Evolutionary conservation across 2,888 invertebrate species (phyloP), one percentile per base, ranked within the genome.

Genomic region (Cosmia trapezina): DNA sequence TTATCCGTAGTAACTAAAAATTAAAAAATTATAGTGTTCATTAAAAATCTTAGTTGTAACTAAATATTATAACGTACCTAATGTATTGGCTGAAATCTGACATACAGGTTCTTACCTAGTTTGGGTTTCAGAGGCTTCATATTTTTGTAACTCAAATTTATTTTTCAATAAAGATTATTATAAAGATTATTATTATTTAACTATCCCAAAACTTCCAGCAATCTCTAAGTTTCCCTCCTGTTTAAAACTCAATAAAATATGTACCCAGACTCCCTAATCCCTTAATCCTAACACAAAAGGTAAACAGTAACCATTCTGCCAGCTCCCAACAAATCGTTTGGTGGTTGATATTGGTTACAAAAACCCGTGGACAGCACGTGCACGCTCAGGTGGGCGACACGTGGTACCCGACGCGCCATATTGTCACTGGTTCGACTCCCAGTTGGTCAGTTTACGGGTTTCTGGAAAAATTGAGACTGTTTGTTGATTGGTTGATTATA

Each of bases 361-460:
- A 85, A 84, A 83, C 65, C 66, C 73, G 17, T 67, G 72, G 70
- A 64, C 76, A 88, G 91, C 92, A 92, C 92, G 92, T 92, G 93
- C 89, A 83, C 56, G 84, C 86, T 93, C 93, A 93, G 93, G 93
- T 92, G 92, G 83, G 80, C 87, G 90, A 87, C 93, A 91, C 94
- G 94, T 91, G 93, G 90, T 91, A 93, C 94, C 94, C 90, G 92
- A 78, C 86, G 78, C 79, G 76, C 94, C 94, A 94, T 94, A 94
- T 94, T 94, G 94, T 85, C 93, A 93, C 93, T 65, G 85, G 84
- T 67, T 76, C 73, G 68, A 83, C 77, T 84, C 87, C 73, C 81
- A 77, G 72, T 69, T 33, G 71, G 72, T 70, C 76, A 85, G 73
- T 83, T 78, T 56, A 84, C 61, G 71, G 75, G 86, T 69, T 86